Percentiles rank a stretch among this genome's conserved stretches.
These are phyloP conservation scores for Sinopyrophorus schimmeli DNA, from an alignment of 2,888 invertebrate species.

Conservation along the genomic window DNA sequence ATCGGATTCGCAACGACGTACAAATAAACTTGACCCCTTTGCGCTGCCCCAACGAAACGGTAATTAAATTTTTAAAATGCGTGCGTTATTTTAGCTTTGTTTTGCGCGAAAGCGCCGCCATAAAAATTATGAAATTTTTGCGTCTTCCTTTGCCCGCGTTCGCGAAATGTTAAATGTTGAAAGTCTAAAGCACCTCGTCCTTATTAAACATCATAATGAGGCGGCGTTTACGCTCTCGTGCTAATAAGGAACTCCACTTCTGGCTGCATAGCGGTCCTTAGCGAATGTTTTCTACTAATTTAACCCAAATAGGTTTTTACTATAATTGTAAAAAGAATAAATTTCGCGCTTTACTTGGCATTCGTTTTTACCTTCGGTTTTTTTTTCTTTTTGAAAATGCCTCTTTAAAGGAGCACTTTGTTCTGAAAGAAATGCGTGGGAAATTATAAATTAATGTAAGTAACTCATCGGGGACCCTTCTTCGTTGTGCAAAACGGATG, in stretches of 20 bases:
- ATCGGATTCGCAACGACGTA: conserved; percentile 10
- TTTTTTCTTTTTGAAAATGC: no score
- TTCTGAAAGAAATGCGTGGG: no score
- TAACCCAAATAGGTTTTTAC: conserved; percentile 9
- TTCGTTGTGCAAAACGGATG: no score
- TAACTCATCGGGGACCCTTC: no score
- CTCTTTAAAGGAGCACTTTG: no score
- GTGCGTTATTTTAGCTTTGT: conserved; percentile 9
- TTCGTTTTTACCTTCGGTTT: background rate
- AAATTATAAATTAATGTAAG: no score
- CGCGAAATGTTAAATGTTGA: conserved; percentile 21
- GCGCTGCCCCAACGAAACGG: conserved; percentile 1
- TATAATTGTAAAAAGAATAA: conserved; percentile 12
- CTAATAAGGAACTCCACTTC: conserved; percentile 24
- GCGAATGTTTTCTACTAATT: conserved; percentile 20
- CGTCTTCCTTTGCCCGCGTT: conserved; percentile 15
- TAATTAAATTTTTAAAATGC: conserved; percentile 8
- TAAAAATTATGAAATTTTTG: conserved; percentile 17
- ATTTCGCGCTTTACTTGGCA: background rate
- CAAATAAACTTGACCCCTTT: conserved; percentile 7
- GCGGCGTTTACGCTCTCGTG: conserved; percentile 21
- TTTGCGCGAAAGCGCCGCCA: conserved; percentile 5
- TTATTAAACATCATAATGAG: conserved; percentile 26
- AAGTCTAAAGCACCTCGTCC: conserved; percentile 20
- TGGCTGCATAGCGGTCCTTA: conserved; percentile 22